These are phyloP conservation scores for Cremastobaeus sp. DNA, from an alignment of 2,888 invertebrate species.

Conservation along the genomic window DNA sequence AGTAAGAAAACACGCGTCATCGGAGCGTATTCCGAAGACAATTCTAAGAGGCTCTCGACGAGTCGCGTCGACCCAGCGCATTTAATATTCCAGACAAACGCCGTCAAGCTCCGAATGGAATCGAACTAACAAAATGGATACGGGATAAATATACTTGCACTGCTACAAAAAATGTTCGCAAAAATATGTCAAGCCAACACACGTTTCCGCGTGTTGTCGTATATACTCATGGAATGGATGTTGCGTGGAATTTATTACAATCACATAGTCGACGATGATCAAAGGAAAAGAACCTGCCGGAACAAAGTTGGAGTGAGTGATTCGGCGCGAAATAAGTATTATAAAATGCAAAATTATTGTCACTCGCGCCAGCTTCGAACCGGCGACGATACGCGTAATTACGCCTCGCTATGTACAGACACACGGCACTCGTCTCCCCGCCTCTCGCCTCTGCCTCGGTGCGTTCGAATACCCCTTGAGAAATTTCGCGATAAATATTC, in stretches of 20 bases:
- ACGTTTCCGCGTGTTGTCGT: conserved; percentile 33
- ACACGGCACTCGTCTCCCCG: not conserved
- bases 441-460: not conserved
- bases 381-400: conserved; percentile 32
- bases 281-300: conserved; percentile 51
- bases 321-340: conserved; percentile 41
- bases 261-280: conserved; percentile 52
- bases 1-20: too few species aligned
- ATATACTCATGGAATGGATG: conserved; percentile 38
- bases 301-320: conserved; percentile 56
- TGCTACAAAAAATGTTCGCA: conserved; percentile 25
- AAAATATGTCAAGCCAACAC: conserved; percentile 33
- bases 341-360: conserved; percentile 57
- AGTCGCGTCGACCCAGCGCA: conserved; percentile 21
- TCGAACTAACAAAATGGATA: conserved; percentile 15
- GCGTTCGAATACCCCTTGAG: conserved; percentile 21
- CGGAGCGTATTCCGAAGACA: too few species aligned
- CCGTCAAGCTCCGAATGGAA: conserved; percentile 5
- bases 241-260: conserved; percentile 36
- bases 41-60: not conserved
- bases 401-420: conserved; percentile 41
- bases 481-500: conserved; percentile 47
- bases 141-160: conserved; percentile 28
- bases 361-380: conserved; percentile 57
- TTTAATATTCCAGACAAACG: conserved; percentile 26